Base-by-base conservation (phyloP, 2,888 invertebrate species). In the Sphaerophoria taeniata region DNA sequence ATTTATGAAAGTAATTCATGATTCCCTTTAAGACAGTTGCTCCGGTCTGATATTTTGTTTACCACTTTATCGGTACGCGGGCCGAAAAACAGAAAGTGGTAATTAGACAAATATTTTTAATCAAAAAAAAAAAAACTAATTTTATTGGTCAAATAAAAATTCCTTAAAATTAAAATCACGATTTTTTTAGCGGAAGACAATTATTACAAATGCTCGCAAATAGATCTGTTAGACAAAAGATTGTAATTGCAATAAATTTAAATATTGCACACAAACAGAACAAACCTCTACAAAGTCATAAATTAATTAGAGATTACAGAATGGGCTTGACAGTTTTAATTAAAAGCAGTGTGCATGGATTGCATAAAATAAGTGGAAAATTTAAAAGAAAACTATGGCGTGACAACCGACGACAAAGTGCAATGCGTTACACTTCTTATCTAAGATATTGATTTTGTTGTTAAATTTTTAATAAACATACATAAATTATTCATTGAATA, bases 231-330 rank as follows among this genome's bases (percentile, higher is more conserved):
- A n/a, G 36, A 36, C 45, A 55, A 24, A 24, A 16, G 14, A 34
- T 12, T 31, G 7, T 63, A 80, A 67, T 80, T 51, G 72, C 39
- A 76, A 24, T 2, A 24, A 24, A 80, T 76, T 76, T 80, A 80
- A 84, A 80, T 69, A 47, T 65, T 51, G 53, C 43, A 43, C 72
- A 63, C 47, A 78, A 63, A 79, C 11, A 75, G 71, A 49, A 71
- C 67, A 84, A 47, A 58, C 69, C 45, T 60, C 72, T 61, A 72
- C 71, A 61, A 65, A 76, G 67, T 14, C 67, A 80, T 84, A 84
- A 76, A 84, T 84, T 80, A 80, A 84, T 84, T 84, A 70, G 72
- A 76, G 58, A 74, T 83, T 79, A 79, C 70, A 83, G 65, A 79
- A 65, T 36, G 51, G 24, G 63, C 78, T 70, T 65, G 79, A 83